A percentile compares a stretch with the other conserved stretches of the same genome.
Evolutionary conservation across 2,888 invertebrate species (phyloP).

Genomic region (Tridacna gigas): DNA sequence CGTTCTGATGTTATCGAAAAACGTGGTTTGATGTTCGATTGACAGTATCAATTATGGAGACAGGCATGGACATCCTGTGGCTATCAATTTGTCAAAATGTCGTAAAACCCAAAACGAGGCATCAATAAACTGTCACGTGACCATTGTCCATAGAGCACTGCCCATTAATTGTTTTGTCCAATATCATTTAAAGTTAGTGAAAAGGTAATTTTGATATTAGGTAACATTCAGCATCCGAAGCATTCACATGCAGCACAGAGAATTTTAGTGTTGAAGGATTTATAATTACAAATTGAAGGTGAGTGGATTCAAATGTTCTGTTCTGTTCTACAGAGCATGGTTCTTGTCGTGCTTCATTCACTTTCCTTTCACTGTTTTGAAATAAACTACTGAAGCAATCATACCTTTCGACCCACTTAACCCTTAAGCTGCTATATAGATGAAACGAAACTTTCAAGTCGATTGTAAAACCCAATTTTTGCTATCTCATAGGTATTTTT

Average conservation of each 20-base stretch:
- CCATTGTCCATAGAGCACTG: slow-evolving; percentile 30
- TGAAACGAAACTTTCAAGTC: no score
- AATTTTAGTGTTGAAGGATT: not conserved
- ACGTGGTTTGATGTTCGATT: slow-evolving; percentile 17
- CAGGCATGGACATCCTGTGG: slow-evolving; percentile 35
- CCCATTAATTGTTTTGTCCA: slow-evolving; percentile 47
- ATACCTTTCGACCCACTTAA: no score
- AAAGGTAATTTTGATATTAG: not conserved
- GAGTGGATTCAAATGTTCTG: no score
- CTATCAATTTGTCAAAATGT: slow-evolving; percentile 60
- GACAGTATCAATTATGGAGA: slow-evolving; percentile 35
- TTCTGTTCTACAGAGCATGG: no score
- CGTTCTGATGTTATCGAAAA: slow-evolving; percentile 16
- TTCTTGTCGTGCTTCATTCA: no score
- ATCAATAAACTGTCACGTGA: slow-evolving; percentile 53
- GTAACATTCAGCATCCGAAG: slow-evolving; percentile 1
- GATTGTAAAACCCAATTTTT: no score
- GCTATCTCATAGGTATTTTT: no score
- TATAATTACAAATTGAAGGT: no score
- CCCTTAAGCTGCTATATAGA: no score
- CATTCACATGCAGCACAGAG: not conserved
- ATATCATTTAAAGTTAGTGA: not conserved
- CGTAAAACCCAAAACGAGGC: slow-evolving; percentile 47
- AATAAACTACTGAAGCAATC: no score
- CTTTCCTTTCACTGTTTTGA: no score